Evolutionary conservation across 1,140 invertebrate species (phyloP).

Genomic region (Ceratosolen solmsi): DNA sequence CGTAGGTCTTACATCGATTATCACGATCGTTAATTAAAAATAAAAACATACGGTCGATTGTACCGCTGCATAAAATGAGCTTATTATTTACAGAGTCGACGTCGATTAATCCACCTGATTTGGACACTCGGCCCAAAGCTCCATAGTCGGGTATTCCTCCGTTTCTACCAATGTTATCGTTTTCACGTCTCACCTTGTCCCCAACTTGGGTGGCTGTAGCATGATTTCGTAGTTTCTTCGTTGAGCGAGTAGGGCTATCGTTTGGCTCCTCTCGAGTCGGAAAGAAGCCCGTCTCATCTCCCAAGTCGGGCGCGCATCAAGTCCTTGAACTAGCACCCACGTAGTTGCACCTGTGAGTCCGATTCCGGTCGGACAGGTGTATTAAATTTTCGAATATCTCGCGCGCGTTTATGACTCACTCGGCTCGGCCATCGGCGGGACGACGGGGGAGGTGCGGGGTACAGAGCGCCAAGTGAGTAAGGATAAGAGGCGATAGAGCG

Average conservation of each 20-base stretch:
- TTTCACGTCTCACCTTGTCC: neutral
- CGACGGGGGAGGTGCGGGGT: neutral
- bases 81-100: neutral
- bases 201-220: conserved; percentile 44
- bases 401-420: conserved; percentile 44
- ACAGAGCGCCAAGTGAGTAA: no score
- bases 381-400: conserved; percentile 46
- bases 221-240: conserved; percentile 50
- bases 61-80: neutral
- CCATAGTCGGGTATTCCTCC: neutral
- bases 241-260: neutral
- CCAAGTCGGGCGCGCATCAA: neutral
- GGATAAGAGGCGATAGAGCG: neutral
- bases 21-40: conserved; percentile 8
- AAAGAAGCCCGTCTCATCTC: conserved; percentile 25
- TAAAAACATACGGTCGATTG: neutral
- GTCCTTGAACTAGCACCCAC: conserved; percentile 47
- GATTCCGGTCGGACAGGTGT: conserved; percentile 52
- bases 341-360: conserved; percentile 47
- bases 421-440: neutral
- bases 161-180: conserved; percentile 36
- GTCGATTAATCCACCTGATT: conserved; percentile 31
- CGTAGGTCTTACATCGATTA: neutral
- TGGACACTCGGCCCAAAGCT: neutral
- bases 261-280: neutral